phyloP scores from a whole-genome alignment of 2,113 vertebrate genomes.

The Dryoscopus gambensis region DNA sequence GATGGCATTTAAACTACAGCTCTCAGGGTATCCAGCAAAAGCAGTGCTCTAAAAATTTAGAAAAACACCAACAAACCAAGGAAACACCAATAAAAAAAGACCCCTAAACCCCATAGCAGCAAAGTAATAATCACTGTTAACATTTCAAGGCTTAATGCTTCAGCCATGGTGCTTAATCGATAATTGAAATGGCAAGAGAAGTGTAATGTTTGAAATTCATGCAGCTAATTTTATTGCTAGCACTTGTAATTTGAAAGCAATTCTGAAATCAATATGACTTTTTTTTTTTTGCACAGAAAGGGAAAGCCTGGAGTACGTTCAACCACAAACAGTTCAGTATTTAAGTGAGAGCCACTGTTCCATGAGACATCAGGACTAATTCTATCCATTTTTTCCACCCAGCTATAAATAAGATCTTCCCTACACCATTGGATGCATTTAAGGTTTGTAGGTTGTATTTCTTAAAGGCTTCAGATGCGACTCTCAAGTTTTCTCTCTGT shows the following conservation, averaged over 20 bases:
- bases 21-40: neutral
- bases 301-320: neutral
- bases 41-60: neutral
- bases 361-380: neutral
- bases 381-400: neutral
- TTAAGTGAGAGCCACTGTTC: neutral
- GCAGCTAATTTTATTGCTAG: slow-evolving; percentile 57
- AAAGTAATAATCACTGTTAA: neutral
- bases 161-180: slow-evolving; percentile 20
- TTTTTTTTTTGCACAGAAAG: neutral
- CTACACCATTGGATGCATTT: neutral
- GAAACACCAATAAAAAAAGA: neutral
- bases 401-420: neutral
- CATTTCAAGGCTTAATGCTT: slow-evolving; percentile 12
- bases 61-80: neutral
- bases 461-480: neutral
- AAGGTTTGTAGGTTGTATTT: neutral
- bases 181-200: slow-evolving; percentile 51
- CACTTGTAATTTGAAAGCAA: slow-evolving; percentile 58
- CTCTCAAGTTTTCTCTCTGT: neutral
- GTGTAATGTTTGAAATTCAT: slow-evolving; percentile 31
- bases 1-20: neutral
- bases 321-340: neutral
- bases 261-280: slow-evolving; percentile 47
- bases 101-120: neutral